These are phyloP conservation scores for Sminthurinus aureus DNA, from an alignment of 2,888 invertebrate species.

Conservation along the genomic window DNA sequence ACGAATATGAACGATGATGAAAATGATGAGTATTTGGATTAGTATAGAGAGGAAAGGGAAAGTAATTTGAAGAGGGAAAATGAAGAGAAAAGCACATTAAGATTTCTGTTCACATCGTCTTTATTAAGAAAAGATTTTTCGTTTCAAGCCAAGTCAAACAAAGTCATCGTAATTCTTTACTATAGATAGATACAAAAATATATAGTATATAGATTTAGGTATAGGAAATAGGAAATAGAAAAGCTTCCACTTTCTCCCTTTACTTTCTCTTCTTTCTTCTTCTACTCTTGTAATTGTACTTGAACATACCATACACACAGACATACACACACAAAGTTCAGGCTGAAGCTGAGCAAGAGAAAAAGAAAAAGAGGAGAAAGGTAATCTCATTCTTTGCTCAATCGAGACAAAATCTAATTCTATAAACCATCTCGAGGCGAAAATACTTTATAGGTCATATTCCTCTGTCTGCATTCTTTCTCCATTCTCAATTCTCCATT, in stretches of 20 bases:
- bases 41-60: not conserved
- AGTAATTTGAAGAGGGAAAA: not conserved
- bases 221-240: not conserved
- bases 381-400: conserved; percentile 22
- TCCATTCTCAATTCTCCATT: no score
- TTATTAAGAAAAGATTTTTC: not conserved
- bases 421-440: not conserved
- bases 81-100: not conserved
- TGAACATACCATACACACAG: no score
- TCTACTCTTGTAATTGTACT: no score
- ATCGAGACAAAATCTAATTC: conserved; percentile 28
- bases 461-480: no score
- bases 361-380: not conserved
- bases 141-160: not conserved
- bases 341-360: not conserved
- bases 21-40: not conserved
- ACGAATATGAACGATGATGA: not conserved
- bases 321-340: not conserved
- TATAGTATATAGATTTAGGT: not conserved
- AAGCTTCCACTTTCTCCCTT: not conserved
- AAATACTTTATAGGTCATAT: no score
- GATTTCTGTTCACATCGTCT: not conserved
- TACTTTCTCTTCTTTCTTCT: not conserved
- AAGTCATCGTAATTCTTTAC: not conserved
- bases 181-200: no score